A percentile compares a stretch with the other conserved stretches of the same genome.
phyloP scores from a whole-genome alignment of 2,113 vertebrate species.

The Caloenas nicobarica region DNA sequence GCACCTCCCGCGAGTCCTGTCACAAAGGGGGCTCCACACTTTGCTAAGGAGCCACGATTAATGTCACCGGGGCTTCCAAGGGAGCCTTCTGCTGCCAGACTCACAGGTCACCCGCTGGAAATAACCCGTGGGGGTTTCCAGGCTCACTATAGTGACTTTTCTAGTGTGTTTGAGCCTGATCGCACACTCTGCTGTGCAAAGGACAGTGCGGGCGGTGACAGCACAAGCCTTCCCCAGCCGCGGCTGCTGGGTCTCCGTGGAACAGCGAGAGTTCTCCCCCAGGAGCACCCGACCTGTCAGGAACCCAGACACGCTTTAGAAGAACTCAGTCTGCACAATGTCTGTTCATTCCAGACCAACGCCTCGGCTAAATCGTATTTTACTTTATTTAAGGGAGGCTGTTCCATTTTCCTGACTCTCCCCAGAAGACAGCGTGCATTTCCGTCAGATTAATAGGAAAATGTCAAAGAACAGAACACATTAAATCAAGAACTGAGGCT shows the following conservation, averaged over 20 bases:
- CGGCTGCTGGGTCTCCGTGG: accelerated
- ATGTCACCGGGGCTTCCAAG: background rate
- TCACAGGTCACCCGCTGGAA: background rate
- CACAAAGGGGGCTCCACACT: accelerated
- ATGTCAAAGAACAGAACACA: accelerated
- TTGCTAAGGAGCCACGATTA: accelerated
- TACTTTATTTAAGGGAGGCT: background rate
- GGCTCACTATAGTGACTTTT: background rate
- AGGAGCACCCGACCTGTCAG: background rate
- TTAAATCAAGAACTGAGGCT: accelerated
- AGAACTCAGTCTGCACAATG: accelerated
- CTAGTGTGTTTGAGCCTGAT: accelerated
- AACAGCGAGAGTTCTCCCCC: background rate
- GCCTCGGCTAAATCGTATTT: accelerated
- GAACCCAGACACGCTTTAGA: accelerated
- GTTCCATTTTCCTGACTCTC: background rate
- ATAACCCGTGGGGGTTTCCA: accelerated
- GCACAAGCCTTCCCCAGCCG: background rate
- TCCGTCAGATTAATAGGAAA: background rate
- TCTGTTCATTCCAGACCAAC: accelerated
- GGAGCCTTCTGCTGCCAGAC: accelerated
- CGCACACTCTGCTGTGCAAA: accelerated
- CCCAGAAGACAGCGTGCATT: accelerated
- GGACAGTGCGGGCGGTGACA: accelerated
- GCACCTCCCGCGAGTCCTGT: accelerated